Evolutionary conservation across 2,888 invertebrate genomes (phyloP).

Genomic region (Carpatolechia fugitivella): DNA sequence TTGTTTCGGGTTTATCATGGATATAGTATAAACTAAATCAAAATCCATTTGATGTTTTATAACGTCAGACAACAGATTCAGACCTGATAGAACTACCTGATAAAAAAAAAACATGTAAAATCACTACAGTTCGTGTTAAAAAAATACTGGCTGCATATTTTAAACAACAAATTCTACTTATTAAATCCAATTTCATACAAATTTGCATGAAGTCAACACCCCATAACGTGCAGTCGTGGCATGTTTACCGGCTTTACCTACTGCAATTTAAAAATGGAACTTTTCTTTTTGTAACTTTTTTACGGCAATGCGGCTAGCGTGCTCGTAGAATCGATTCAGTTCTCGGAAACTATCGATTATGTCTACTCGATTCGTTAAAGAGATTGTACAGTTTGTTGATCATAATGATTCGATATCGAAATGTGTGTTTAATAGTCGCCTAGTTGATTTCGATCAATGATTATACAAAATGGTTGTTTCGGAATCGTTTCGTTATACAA

Average conservation of each 20-base stretch:
- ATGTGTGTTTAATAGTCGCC: constrained; percentile 3
- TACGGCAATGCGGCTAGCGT: constrained; percentile 22
- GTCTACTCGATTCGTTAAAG: not conserved
- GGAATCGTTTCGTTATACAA: not conserved
- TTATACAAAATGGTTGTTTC: not conserved
- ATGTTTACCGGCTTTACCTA: not conserved
- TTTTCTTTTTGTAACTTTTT: constrained; percentile 10
- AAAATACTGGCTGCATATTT: not conserved
- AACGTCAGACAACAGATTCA: too few relatives aligned
- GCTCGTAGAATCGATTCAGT: constrained; percentile 12
- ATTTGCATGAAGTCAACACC: constrained; percentile 5
- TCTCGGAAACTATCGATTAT: not conserved
- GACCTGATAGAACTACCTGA: too few relatives aligned
- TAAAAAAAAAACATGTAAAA: not conserved
- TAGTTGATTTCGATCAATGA: constrained; percentile 3
- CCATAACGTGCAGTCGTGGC: constrained; percentile 9
- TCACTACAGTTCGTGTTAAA: not conserved
- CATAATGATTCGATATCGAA: constrained; percentile 5
- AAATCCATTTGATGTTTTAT: too few relatives aligned
- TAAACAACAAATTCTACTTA: not conserved
- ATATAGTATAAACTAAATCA: too few relatives aligned
- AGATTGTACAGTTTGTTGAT: constrained; percentile 4
- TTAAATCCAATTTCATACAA: not conserved
- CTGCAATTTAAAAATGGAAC: constrained; percentile 13
- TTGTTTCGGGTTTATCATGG: too few relatives aligned